Conservation (phyloP, 2,113 vertebrate genomes). For the Megaceryle torquata region DNA sequence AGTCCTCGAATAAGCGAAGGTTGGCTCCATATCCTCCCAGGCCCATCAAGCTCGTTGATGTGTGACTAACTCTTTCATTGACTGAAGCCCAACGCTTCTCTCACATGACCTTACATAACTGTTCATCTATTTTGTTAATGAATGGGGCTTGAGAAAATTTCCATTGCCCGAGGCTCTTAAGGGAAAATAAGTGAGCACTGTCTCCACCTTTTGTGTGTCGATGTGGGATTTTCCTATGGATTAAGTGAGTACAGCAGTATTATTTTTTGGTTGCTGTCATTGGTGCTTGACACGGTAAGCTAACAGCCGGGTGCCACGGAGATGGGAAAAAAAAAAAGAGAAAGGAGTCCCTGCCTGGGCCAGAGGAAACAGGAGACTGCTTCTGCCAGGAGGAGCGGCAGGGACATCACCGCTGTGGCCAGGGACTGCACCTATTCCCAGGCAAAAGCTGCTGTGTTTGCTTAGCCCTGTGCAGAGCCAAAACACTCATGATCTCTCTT, state of each 20-base stretch:
- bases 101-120: constrained; percentile 31
- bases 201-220: neutral
- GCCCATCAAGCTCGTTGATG: neutral
- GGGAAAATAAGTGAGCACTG: neutral
- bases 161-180: constrained; percentile 28
- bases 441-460: neutral
- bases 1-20: constrained; percentile 17
- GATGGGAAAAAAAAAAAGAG: neutral
- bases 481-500: neutral
- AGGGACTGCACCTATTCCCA: neutral
- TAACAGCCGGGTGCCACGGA: neutral
- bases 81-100: neutral
- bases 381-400: neutral
- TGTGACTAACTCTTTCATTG: constrained; percentile 40
- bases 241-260: constrained; percentile 42
- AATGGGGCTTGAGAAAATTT: constrained; percentile 67
- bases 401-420: neutral
- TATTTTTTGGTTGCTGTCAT: neutral
- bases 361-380: neutral
- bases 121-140: constrained; percentile 45
- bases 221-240: constrained; percentile 50
- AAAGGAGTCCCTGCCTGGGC: neutral
- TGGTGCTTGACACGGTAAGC: constrained; percentile 13
- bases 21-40: neutral
- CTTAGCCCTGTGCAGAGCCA: neutral